These are phyloP conservation scores for Drosophila prostipennis DNA, from an alignment of 2,888 invertebrate species.

Conservation along the genomic window DNA sequence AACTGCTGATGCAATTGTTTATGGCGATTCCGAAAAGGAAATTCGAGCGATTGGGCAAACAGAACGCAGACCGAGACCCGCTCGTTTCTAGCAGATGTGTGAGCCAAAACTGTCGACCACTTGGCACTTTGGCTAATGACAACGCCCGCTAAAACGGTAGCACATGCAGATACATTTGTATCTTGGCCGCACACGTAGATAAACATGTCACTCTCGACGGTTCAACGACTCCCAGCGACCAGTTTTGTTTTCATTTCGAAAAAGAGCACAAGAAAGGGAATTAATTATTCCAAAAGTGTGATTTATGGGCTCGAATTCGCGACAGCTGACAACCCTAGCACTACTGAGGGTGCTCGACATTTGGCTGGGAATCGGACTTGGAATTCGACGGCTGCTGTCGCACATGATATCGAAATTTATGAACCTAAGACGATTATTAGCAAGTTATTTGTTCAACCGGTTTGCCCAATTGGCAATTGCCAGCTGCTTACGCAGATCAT, in stretches of 20 bases:
- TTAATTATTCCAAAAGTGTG: slow-evolving; percentile 47
- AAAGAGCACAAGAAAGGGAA: slow-evolving; percentile 41
- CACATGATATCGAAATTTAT: slow-evolving; percentile 45
- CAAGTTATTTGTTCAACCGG: slow-evolving; percentile 60
- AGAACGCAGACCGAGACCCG: slow-evolving; percentile 3
- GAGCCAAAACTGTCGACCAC: slow-evolving; percentile 22
- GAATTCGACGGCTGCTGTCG: not conserved
- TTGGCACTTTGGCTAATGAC: slow-evolving; percentile 58
- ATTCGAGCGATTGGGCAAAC: slow-evolving; percentile 12
- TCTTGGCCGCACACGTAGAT: slow-evolving; percentile 55
- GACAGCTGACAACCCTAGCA: slow-evolving; percentile 36
- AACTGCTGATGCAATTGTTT: slow-evolving; percentile 31
- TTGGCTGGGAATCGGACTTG: slow-evolving; percentile 25
- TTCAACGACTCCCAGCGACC: slow-evolving; percentile 60
- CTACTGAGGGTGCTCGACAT: slow-evolving; percentile 28
- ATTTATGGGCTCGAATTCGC: slow-evolving; percentile 43
- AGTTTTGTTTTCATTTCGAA: slow-evolving; percentile 41
- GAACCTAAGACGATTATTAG: slow-evolving; percentile 49
- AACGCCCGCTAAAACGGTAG: slow-evolving; percentile 51
- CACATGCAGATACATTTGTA: slow-evolving; percentile 63
- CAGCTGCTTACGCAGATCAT: slow-evolving; percentile 19
- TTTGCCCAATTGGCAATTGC: slow-evolving; percentile 33
- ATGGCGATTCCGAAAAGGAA: slow-evolving; percentile 32
- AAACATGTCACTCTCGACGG: slow-evolving; percentile 46
- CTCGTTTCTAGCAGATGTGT: slow-evolving; percentile 21